Percentiles rank a stretch among this genome's conserved stretches.
phyloP scores from a whole-genome alignment of 2,113 vertebrate genomes.

The Myotis davidii region DNA sequence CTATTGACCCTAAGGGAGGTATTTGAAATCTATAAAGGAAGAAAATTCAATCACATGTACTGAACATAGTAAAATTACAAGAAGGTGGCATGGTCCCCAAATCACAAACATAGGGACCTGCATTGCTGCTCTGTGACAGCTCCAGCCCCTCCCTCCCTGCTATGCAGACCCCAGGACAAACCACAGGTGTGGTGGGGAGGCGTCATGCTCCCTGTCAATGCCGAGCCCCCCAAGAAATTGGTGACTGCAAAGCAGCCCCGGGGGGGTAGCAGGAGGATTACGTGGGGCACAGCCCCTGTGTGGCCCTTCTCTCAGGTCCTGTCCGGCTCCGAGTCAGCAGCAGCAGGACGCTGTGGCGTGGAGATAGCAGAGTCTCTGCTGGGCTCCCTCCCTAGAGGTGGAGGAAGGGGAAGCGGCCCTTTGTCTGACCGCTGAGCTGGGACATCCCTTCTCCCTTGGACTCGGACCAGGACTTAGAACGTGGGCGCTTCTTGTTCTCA shows the following conservation, averaged over 20 bases:
- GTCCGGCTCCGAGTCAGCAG: neutral
- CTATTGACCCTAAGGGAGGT: neutral
- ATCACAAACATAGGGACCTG: neutral
- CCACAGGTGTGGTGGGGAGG: rapidly evolving
- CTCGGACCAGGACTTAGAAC: neutral
- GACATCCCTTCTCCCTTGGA: neutral
- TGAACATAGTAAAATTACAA: neutral
- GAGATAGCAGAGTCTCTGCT: neutral
- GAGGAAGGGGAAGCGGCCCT: neutral
- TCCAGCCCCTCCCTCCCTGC: neutral
- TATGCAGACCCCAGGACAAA: neutral
- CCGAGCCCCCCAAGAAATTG: neutral
- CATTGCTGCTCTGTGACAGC: neutral
- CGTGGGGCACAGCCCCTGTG: neutral
- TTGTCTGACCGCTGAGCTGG: neutral
- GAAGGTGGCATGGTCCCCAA: neutral
- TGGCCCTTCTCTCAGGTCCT: neutral
- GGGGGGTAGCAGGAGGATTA: neutral
- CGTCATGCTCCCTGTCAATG: rapidly evolving
- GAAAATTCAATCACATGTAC: neutral
- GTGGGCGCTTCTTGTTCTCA: too few relatives aligned
- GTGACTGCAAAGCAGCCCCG: neutral
- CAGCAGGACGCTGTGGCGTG: neutral
- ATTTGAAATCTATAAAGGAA: neutral
- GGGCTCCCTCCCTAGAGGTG: neutral